Conservation (phyloP, 2,113 vertebrate genomes). For the Coptodon bakossiorum region DNA sequence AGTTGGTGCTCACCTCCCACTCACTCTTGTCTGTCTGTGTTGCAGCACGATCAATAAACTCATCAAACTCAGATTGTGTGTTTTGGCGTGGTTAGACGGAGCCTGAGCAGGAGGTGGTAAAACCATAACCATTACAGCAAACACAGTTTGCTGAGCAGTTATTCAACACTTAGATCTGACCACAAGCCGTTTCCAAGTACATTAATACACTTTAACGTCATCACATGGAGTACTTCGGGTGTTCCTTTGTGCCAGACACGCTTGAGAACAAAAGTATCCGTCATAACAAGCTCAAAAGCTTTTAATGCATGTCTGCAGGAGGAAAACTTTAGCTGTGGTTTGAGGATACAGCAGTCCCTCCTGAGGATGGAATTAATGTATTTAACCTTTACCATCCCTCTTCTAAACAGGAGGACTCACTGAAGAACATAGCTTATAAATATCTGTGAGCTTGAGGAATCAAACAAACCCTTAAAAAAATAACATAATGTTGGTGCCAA, state of each 20-base stretch:
- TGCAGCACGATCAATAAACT: neutral
- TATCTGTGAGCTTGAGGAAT: neutral
- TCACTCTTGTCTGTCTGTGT: neutral
- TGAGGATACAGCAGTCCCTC: neutral
- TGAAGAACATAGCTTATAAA: neutral
- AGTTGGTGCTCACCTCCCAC: neutral
- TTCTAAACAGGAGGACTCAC: neutral
- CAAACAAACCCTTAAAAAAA: neutral
- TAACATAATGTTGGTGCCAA: neutral
- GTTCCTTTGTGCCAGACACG: neutral
- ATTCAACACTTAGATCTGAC: conserved; percentile 12
- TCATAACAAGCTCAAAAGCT: neutral
- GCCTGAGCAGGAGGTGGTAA: neutral
- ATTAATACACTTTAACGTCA: neutral
- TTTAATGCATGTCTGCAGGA: neutral
- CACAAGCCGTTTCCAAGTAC: neutral
- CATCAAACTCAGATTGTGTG: neutral
- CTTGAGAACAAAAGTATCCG: neutral
- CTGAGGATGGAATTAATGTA: neutral
- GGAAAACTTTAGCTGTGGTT: neutral
- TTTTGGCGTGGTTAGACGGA: neutral
- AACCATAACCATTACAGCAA: neutral
- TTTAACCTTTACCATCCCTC: neutral
- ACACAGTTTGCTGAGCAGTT: neutral
- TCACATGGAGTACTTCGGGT: neutral